Evolutionary conservation across 53 echinoderm and acorn worm species (phyloP).

Genomic region (Stichopus horrens): DNA sequence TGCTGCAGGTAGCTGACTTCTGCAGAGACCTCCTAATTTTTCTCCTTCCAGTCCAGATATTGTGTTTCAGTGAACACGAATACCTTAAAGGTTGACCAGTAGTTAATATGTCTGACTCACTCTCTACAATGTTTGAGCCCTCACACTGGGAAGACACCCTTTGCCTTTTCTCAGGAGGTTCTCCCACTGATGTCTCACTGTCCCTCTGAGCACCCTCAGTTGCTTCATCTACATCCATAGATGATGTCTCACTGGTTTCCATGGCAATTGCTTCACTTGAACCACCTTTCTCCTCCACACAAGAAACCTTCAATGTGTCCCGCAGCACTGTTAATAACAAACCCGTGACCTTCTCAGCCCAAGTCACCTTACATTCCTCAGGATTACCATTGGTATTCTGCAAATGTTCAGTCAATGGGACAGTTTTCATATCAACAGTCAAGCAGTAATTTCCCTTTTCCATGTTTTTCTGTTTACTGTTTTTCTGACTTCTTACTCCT

Average conservation of each 20-base stretch:
- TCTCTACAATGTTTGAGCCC: background rate
- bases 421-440: slow-evolving; percentile 51
- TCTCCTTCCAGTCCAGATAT: slow-evolving; percentile 84
- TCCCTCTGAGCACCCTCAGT: background rate
- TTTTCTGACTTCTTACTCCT: slow-evolving; percentile 7
- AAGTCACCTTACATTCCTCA: slow-evolving; percentile 53
- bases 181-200: background rate
- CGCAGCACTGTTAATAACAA: slow-evolving; percentile 56
- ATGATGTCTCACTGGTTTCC: background rate
- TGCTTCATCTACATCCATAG: slow-evolving; percentile 24
- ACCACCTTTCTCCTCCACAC: slow-evolving; percentile 25
- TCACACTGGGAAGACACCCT: background rate
- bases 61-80: slow-evolving; percentile 54
- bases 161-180: slow-evolving; percentile 49
- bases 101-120: background rate
- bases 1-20: slow-evolving; percentile 26
- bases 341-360: slow-evolving; percentile 56
- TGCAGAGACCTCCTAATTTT: slow-evolving; percentile 71
- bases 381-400: slow-evolving; percentile 25
- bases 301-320: slow-evolving; percentile 71
- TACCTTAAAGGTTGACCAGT: background rate
- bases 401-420: slow-evolving; percentile 59
- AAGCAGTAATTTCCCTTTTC: background rate
- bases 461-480: background rate
- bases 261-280: background rate